These are phyloP conservation scores for Erpornis zantholeuca DNA, from an alignment of 2,113 vertebrate genomes.

Conservation along the genomic window DNA sequence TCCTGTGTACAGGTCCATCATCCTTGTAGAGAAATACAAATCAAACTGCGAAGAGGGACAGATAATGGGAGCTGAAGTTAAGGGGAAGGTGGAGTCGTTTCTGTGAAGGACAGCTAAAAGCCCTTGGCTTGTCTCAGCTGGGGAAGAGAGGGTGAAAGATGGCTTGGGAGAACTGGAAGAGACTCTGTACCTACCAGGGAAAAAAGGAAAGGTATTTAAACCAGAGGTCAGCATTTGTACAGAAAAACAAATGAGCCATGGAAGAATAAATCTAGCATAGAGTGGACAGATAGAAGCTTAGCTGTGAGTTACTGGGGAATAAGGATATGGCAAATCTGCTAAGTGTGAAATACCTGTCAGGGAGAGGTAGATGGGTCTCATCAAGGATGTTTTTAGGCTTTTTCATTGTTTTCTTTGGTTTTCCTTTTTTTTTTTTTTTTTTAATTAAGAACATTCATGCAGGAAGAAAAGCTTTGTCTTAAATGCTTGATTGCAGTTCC, in stretches of 20 bases:
- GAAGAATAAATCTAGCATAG: not conserved
- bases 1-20: rapidly evolving
- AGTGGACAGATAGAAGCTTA: not conserved
- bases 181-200: not conserved
- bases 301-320: not conserved
- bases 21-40: not conserved
- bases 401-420: not conserved
- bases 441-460: not conserved
- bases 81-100: not conserved
- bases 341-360: not conserved
- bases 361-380: not conserved
- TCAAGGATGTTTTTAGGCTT: not conserved
- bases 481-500: not conserved
- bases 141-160: not conserved
- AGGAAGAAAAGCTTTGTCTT: not conserved
- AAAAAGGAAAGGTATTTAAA: not conserved
- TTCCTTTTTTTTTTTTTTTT: not conserved
- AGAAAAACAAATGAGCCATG: not conserved
- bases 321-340: not conserved
- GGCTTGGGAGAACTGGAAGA: not conserved
- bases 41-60: not conserved
- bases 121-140: not conserved
- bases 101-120: not conserved
- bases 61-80: not conserved
- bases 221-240: not conserved